Conservation (phyloP, 2,888 invertebrate species). For the Stenodera caucasica region DNA sequence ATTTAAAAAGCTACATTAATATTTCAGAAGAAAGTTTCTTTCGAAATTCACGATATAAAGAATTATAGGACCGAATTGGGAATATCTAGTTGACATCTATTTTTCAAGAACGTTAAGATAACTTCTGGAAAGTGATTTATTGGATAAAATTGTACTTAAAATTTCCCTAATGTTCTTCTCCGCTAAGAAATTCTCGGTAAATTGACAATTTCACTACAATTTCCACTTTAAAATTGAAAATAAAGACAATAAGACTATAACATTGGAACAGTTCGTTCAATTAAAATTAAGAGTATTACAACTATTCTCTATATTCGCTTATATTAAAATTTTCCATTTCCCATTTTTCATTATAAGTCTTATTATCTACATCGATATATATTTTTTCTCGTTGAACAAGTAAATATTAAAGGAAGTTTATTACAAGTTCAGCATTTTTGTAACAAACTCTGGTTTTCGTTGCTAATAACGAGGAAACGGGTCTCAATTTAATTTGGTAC, state of each 20-base stretch:
- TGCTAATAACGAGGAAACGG: constrained; percentile 3
- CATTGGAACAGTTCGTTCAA: neutral
- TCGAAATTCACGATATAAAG: constrained; percentile 8
- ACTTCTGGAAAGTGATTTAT: constrained; percentile 8
- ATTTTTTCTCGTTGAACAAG: neutral
- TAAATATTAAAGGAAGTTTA: constrained; percentile 1
- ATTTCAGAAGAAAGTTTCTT: constrained; percentile 14
- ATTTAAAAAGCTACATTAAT: constrained; percentile 11
- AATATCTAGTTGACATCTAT: constrained; percentile 21
- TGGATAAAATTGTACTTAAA: neutral
- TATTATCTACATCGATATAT: neutral
- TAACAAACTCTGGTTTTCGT: neutral
- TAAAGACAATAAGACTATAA: neutral
- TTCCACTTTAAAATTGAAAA: neutral
- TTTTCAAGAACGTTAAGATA: constrained; percentile 19
- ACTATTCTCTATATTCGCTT: too few relatives aligned
- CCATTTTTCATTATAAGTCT: too few relatives aligned
- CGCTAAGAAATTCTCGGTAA: neutral
- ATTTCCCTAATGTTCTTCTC: neutral
- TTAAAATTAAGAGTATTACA: neutral
- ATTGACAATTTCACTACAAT: constrained; percentile 12
- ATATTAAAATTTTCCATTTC: too few relatives aligned
- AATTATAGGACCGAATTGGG: constrained; percentile 17
- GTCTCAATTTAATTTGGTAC: constrained; percentile 5
- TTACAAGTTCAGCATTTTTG: constrained; percentile 7